Evolutionary conservation across 2,797 vertebrate genomes (phyloP).

Genomic region (Toxotes lorentzi): DNA sequence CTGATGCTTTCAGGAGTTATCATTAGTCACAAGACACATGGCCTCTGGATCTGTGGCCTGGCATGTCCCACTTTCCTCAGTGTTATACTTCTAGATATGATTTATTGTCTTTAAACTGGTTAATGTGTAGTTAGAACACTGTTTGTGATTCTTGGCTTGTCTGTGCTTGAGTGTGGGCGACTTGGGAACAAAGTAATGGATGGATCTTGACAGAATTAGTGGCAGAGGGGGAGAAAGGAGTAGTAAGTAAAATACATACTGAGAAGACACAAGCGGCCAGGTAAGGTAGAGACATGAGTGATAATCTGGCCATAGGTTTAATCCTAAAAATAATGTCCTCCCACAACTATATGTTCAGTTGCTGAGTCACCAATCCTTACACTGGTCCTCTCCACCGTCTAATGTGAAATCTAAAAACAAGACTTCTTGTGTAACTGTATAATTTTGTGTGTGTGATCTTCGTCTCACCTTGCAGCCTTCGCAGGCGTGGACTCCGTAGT

Average conservation of each 20-base stretch:
- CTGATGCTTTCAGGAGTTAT: slow-evolving; percentile 27
- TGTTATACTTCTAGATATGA: background rate
- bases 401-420: background rate
- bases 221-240: background rate
- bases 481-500: slow-evolving; percentile 97
- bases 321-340: background rate
- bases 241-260: background rate
- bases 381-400: background rate
- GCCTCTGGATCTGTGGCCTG: slow-evolving; percentile 16
- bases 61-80: slow-evolving; percentile 8
- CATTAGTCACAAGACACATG: slow-evolving; percentile 53
- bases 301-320: background rate
- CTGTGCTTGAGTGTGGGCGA: slow-evolving; percentile 11
- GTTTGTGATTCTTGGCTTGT: slow-evolving; percentile 20
- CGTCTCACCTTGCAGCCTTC: slow-evolving; percentile 91
- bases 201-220: slow-evolving; percentile 27
- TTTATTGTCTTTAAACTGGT: slow-evolving; percentile 16
- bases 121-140: slow-evolving; percentile 22
- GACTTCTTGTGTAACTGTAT: background rate
- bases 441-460: background rate
- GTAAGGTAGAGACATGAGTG: too few relatives aligned
- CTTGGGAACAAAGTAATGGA: slow-evolving; percentile 8
- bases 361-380: background rate
- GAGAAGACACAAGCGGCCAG: background rate
- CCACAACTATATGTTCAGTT: background rate